These are phyloP conservation scores for Caenorhabditis remanei DNA, from an alignment of 1,140 invertebrate genomes.

Conservation along the genomic window DNA sequence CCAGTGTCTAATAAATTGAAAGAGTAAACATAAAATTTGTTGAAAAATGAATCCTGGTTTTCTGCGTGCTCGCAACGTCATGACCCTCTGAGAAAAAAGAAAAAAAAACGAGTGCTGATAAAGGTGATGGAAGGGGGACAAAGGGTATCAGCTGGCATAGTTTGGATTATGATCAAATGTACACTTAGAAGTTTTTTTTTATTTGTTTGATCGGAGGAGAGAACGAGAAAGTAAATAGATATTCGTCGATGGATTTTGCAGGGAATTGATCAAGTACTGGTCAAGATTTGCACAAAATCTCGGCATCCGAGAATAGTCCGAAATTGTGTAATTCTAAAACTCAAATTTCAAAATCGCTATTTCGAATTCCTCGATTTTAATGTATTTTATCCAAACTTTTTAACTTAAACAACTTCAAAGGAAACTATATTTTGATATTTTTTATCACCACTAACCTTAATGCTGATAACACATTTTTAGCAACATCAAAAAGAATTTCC, in stretches of 20 bases:
- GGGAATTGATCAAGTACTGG: neutral
- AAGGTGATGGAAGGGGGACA: neutral
- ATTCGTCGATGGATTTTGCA: neutral
- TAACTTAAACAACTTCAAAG: too few species aligned
- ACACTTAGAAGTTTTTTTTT: neutral
- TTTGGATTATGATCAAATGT: constrained; percentile 5
- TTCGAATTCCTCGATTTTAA: too few species aligned
- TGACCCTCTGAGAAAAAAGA: neutral
- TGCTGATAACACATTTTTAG: too few species aligned
- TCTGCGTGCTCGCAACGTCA: constrained; percentile 38
- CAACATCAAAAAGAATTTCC: neutral
- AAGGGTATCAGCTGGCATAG: constrained; percentile 2
- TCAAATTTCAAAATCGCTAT: too few species aligned
- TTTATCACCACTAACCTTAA: too few species aligned
- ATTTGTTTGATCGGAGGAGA: neutral
- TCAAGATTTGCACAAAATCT: neutral
- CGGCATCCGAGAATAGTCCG: too few species aligned
- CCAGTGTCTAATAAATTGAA: neutral
- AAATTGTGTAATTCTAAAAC: too few species aligned
- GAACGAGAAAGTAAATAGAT: neutral
- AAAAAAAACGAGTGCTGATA: constrained; percentile 23
- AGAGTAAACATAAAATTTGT: constrained; percentile 23
- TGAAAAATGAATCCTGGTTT: constrained; percentile 32
- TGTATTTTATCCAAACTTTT: too few species aligned
- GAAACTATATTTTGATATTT: neutral